Percentiles rank a stretch among this genome's conserved stretches.
These are phyloP conservation scores for Drosophila mercatorum DNA, from an alignment of 2,888 invertebrate species.

Conservation along the genomic window DNA sequence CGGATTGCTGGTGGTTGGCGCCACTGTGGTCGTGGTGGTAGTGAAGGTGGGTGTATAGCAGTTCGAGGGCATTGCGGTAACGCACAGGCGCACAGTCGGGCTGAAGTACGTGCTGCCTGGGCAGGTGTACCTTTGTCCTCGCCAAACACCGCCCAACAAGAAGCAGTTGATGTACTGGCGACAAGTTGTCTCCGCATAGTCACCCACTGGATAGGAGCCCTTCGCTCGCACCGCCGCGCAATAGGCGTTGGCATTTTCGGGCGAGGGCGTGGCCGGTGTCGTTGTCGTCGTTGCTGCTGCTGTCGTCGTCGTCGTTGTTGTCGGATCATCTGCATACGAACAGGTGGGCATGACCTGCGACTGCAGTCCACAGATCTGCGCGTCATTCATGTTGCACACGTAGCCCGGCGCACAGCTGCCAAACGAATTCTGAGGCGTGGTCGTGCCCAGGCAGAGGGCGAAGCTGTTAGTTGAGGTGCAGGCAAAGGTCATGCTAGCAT, in stretches of 20 bases:
- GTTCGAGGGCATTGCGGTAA: slow-evolving; percentile 21
- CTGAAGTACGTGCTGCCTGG: slow-evolving; percentile 68
- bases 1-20: slow-evolving; percentile 48
- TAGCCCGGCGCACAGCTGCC: slow-evolving; percentile 64
- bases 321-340: slow-evolving; percentile 47
- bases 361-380: slow-evolving; percentile 58
- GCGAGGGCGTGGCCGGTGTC: slow-evolving; percentile 33
- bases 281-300: slow-evolving; percentile 27
- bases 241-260: slow-evolving; percentile 44
- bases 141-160: slow-evolving; percentile 55
- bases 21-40: slow-evolving; percentile 51
- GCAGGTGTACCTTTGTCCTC: slow-evolving; percentile 67
- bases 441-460: slow-evolving; percentile 73
- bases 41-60: slow-evolving; percentile 41
- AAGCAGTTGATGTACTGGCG: slow-evolving; percentile 73
- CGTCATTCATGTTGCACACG: slow-evolving; percentile 67
- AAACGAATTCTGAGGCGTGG: slow-evolving; percentile 43
- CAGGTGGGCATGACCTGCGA: slow-evolving; percentile 60
- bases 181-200: slow-evolving; percentile 64
- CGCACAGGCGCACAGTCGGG: slow-evolving; percentile 47
- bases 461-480: slow-evolving; percentile 71
- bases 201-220: slow-evolving; percentile 63
- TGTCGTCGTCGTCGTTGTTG: slow-evolving; percentile 23
- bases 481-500: slow-evolving; percentile 66
- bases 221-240: slow-evolving; percentile 53